These are phyloP conservation scores for Coremacera marginata DNA, from an alignment of 2,888 invertebrate genomes.

Conservation along the genomic window DNA sequence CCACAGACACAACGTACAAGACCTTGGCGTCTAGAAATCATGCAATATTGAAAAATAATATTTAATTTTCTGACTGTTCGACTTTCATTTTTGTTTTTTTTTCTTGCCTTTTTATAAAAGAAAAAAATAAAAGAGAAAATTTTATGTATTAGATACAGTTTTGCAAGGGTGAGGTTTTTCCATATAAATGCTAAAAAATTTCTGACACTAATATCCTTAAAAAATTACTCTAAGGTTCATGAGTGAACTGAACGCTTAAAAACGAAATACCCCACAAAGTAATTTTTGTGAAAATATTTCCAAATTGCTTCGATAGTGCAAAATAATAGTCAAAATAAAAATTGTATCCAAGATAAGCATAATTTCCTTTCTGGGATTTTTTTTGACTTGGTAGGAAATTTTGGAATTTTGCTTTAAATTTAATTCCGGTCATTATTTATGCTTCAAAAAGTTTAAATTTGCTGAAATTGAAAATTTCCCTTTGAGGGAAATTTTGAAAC, in stretches of 20 bases:
- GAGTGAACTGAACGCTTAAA: too few species aligned
- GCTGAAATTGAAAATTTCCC: background rate
- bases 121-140: background rate
- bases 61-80: background rate
- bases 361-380: background rate
- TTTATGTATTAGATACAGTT: too few species aligned
- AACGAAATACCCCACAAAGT: too few species aligned
- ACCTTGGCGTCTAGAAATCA: conserved; percentile 20
- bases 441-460: background rate
- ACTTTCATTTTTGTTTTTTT: conserved; percentile 16
- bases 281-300: too few species aligned
- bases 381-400: background rate
- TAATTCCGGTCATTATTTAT: background rate
- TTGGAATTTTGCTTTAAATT: background rate
- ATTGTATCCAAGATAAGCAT: too few species aligned
- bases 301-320: too few species aligned
- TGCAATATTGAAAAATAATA: background rate
- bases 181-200: too few species aligned
- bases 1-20: background rate
- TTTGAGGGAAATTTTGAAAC: background rate
- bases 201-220: too few species aligned
- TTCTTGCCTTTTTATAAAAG: background rate
- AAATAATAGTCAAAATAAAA: too few species aligned
- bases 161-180: too few species aligned
- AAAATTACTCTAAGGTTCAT: too few species aligned